These are phyloP conservation scores for Sarcophaga variegata DNA, from an alignment of 2,888 invertebrate genomes.

Conservation along the genomic window DNA sequence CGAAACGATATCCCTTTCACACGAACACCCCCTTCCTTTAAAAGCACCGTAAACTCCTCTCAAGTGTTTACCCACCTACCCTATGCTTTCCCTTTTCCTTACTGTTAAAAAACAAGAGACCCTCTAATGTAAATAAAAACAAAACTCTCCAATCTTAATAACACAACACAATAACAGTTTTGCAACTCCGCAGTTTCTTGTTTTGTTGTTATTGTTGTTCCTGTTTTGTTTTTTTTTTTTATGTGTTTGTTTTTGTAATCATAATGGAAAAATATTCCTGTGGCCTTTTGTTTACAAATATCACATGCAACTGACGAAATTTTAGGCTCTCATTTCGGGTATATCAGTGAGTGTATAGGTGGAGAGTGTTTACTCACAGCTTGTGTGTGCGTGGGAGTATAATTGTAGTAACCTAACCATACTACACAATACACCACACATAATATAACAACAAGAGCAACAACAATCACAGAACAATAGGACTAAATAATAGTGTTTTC, in stretches of 20 bases:
- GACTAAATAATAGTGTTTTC: no score
- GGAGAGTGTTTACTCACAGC: no score
- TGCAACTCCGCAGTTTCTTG: conserved; percentile 11
- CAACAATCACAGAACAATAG: no score
- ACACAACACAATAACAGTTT: not conserved
- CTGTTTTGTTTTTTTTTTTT: not conserved
- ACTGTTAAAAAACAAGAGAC: no score
- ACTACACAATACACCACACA: not conserved
- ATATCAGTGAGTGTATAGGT: no score
- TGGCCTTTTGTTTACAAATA: conserved; percentile 21
- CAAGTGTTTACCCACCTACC: not conserved
- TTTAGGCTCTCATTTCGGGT: conserved; percentile 10
- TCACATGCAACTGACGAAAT: not conserved
- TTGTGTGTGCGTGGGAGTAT: no score
- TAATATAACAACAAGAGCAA: conserved; percentile 2
- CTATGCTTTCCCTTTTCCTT: not conserved
- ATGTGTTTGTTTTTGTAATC: conserved; percentile 24
- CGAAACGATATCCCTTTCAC: not conserved
- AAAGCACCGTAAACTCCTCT: not conserved
- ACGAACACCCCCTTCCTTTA: not conserved
- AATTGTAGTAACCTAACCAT: not conserved
- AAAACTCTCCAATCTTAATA: no score
- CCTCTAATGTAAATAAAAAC: no score
- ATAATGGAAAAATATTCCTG: conserved; percentile 23
- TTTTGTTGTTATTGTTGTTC: conserved; percentile 14